phyloP scores from a whole-genome alignment of 2,113 vertebrate genomes.

The Manacus vitellinus region DNA sequence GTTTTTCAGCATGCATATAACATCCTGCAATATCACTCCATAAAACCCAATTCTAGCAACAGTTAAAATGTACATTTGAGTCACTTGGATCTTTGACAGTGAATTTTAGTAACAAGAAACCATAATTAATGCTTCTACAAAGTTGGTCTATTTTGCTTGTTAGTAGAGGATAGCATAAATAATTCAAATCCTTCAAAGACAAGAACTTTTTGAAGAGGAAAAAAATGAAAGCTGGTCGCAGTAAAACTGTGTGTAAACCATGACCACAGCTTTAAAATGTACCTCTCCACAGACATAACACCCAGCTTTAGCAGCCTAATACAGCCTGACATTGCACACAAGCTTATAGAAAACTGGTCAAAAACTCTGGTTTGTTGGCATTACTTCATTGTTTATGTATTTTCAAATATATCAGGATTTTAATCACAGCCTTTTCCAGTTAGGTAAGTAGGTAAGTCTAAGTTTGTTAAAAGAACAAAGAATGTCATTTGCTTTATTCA shows the following conservation, averaged over 20 bases:
- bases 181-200: neutral
- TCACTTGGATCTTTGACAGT: neutral
- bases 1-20: neutral
- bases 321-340: neutral
- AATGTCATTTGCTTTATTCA: neutral
- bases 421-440: neutral
- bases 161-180: neutral
- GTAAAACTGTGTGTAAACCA: neutral
- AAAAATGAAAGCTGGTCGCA: neutral
- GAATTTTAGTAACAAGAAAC: neutral
- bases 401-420: neutral
- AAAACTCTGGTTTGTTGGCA: neutral
- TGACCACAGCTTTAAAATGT: neutral
- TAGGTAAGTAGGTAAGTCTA: neutral
- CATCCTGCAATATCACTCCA: neutral
- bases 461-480: neutral
- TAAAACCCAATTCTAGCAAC: neutral
- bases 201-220: neutral
- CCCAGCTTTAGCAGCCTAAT: neutral
- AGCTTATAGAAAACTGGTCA: neutral
- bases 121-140: neutral
- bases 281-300: neutral
- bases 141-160: neutral
- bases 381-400: neutral
- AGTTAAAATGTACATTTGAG: neutral